Base-by-base conservation (phyloP, 1,140 invertebrate species). In the Delia radicum region DNA sequence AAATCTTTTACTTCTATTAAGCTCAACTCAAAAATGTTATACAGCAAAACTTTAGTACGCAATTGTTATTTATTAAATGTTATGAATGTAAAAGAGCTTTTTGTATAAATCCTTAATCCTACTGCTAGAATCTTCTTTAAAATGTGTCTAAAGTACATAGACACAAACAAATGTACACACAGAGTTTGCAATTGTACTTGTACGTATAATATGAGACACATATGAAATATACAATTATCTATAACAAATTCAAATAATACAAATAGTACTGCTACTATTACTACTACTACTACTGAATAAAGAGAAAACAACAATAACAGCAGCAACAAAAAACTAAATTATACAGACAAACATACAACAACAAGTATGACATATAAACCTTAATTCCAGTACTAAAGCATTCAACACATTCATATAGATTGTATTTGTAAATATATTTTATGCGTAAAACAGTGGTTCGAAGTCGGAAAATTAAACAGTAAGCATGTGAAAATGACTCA, bases 351-450 rank as follows among this genome's bases (percentile, higher is more conserved):
- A n/a, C n/a, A n/a, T n/a, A n/a, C n/a, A n/a, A n/a, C n/a, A n/a
- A n/a, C n/a, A n/a, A n/a, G 29, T 69, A 69, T 69, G 65, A 33
- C 65, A 69, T 69, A 69, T 33, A 69, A 37, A 69, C 29, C 65
- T 69, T 69, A 69, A 69, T 69, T 21, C 65, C 65, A 69, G 24
- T 69, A 26, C 65, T 33, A 69, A 37, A 29, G 62, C 62, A 65
- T 65, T 29, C 62, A 27, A 69, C 31, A 37, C n/a, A 69, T 33
- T 37, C 48, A 33, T 33, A 18, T 67, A 15, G 63, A 31, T 29
- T 67, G 63, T 6, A n/a, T 7, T 12, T 24, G n/a, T 69, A 33
- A 29, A 27, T 65, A n/a, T 31, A n/a, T n/a, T n/a, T n/a, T n/a
- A 13, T 65, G 15, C 29, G 62, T 65, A 29, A 15, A 18, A 27